These are phyloP conservation scores for Drosophila neotestacea DNA, from an alignment of 2,888 invertebrate species.

Conservation along the genomic window DNA sequence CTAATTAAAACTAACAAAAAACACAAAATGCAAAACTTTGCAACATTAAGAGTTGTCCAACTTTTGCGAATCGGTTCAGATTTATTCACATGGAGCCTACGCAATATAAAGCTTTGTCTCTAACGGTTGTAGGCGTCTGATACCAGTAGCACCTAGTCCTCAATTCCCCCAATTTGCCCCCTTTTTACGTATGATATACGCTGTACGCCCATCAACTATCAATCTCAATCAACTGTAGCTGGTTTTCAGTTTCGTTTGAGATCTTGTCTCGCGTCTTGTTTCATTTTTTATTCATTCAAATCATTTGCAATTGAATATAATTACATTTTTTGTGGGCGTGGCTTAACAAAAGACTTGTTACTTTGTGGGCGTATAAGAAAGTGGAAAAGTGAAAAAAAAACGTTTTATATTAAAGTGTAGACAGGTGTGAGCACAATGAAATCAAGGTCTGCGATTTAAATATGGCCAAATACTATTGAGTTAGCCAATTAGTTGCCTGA, in stretches of 20 bases:
- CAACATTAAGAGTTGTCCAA: slow-evolving; percentile 54
- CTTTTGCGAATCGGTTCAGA: slow-evolving; percentile 33
- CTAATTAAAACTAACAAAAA: slow-evolving; percentile 72
- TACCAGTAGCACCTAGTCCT: neutral
- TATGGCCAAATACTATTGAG: slow-evolving; percentile 2
- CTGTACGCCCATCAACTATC: slow-evolving; percentile 41
- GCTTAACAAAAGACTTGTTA: slow-evolving; percentile 17
- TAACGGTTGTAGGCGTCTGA: slow-evolving; percentile 42
- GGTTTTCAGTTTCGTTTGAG: slow-evolving; percentile 61
- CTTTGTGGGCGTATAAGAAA: slow-evolving; percentile 42
- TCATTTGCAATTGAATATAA: slow-evolving; percentile 69
- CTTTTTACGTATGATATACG: too few relatives aligned
- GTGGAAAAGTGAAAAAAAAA: slow-evolving; percentile 41
- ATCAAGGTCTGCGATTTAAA: slow-evolving; percentile 39
- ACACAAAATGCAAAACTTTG: slow-evolving; percentile 55
- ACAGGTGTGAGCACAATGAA: slow-evolving; percentile 17
- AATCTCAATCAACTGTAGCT: slow-evolving; percentile 62
- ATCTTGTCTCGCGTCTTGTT: slow-evolving; percentile 54
- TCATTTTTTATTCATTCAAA: slow-evolving; percentile 33
- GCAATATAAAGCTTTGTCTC: slow-evolving; percentile 18
- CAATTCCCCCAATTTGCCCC: neutral
- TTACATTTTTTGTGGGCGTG: slow-evolving; percentile 44
- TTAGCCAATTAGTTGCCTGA: slow-evolving; percentile 23
- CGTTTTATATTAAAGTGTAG: neutral
- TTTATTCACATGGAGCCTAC: slow-evolving; percentile 26